Evolutionary conservation across 1,140 invertebrate species (phyloP), one percentile per base, ranked within the genome.

Genomic region (Drosophila subpulchrella): DNA sequence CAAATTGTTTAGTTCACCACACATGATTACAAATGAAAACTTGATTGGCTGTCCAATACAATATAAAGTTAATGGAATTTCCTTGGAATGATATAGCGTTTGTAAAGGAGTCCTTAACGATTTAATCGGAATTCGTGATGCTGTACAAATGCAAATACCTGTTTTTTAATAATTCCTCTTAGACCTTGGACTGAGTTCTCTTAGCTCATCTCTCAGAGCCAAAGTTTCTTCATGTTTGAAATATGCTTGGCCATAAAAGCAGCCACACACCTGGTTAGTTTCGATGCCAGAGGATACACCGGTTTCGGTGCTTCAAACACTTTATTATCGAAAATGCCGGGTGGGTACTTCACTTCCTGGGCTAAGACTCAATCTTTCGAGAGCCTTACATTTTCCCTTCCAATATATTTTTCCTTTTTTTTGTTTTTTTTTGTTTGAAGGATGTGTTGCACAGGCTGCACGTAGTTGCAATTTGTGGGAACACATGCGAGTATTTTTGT

Each of bases 381-480:
- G 61, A 44, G 47, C 47, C 17, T 62, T 15, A 39, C 53, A 62
- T 59, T n/a, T 51, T 17, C 20, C 30, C 17, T 36, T 11, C 24
- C n/a, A 10, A 27, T 56, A 34, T n/a, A 20, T 44, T 10, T 17
- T 11, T 39, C 13, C 4, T 55, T 36, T 32, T 42, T 39, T 44
- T 46, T 32, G 38, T 27, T n/a, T 24, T 12, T 8, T 30, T 6
- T 1, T 6, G 20, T 7, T 7, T 50, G 46, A 67, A 51, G 30
- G 46, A 67, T 68, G 60, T 66, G 65, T 42, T 67, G 60, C 61
- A 68, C 61, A 68, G 10, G 4, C 15, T 68, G 60, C 60, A 68
- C 60, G 60, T 68, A 66, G 47, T 7, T 68, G 65, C 61, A 68
- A 68, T 68, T 68, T 68, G 20, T 20, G 47, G 20, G 15, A 68